These are phyloP conservation scores for Dendrocopos noguchii DNA, from an alignment of 2,113 vertebrate species.

Conservation along the genomic window DNA sequence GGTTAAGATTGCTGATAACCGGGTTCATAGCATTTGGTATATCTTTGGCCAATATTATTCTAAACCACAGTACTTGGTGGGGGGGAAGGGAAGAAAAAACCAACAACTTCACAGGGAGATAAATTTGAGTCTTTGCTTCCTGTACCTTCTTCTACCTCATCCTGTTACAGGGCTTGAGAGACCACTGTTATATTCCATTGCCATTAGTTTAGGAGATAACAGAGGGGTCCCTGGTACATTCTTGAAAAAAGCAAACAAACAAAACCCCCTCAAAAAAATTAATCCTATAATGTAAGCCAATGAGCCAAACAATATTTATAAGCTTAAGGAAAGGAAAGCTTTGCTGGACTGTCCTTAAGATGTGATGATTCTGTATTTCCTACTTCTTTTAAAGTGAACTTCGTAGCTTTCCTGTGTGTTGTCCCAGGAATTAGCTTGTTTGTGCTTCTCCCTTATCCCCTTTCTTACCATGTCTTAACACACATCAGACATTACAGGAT, in stretches of 20 bases:
- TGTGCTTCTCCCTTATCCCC: background rate
- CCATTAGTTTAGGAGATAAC: background rate
- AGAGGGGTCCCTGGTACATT: background rate
- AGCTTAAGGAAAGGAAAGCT: background rate
- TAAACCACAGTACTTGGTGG: background rate
- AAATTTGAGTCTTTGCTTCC: background rate
- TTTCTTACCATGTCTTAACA: background rate
- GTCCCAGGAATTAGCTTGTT: background rate
- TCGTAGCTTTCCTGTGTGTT: background rate
- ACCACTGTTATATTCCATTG: background rate
- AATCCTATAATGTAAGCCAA: background rate
- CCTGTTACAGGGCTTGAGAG: background rate
- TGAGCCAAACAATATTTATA: background rate
- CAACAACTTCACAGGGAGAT: background rate
- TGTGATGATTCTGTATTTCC: background rate
- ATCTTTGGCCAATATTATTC: background rate
- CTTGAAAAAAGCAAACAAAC: background rate
- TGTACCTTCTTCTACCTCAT: background rate
- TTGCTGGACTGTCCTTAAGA: background rate
- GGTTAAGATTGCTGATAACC: background rate
- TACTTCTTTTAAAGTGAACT: background rate
- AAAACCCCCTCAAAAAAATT: background rate
- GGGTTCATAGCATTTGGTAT: background rate
- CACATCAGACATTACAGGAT: background rate
- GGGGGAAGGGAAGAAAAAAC: background rate